A percentile compares a stretch with the other conserved stretches of the same genome.
These are phyloP conservation scores for Pristionchus arcanus DNA, from an alignment of 2,888 invertebrate genomes.

Conservation along the genomic window DNA sequence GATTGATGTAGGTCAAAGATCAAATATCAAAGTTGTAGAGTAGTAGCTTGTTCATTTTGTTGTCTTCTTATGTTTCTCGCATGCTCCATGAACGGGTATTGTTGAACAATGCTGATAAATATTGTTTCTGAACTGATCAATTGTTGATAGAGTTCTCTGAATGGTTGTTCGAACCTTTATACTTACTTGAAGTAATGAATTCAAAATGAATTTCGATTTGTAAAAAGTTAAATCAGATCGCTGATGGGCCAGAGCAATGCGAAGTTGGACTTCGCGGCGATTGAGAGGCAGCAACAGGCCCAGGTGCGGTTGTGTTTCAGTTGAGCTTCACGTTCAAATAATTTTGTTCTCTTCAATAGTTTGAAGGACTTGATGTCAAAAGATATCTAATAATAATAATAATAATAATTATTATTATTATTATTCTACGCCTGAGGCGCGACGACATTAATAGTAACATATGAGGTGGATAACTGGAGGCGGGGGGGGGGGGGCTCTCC, in stretches of 20 bases:
- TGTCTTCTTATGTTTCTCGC: background rate
- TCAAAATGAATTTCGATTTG: too few species aligned
- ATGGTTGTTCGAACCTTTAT: too few species aligned
- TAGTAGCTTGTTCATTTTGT: slow-evolving; percentile 10
- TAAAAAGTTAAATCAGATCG: background rate
- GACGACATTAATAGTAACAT: too few species aligned
- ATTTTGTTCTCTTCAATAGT: background rate
- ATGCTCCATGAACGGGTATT: slow-evolving; percentile 35
- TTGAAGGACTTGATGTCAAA: too few species aligned
- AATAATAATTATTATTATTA: too few species aligned
- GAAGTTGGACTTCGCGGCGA: slow-evolving; percentile 23
- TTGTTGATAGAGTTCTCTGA: too few species aligned
- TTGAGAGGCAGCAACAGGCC: slow-evolving; percentile 2
- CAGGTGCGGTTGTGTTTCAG: background rate
- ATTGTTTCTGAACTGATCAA: background rate
- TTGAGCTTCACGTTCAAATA: background rate
- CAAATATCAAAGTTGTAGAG: slow-evolving; percentile 37
- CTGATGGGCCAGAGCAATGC: slow-evolving; percentile 37
- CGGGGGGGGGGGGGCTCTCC: too few species aligned
- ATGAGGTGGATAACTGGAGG: too few species aligned
- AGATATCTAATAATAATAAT: too few species aligned
- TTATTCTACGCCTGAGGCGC: too few species aligned
- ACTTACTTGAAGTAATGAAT: too few species aligned
- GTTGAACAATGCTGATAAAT: slow-evolving; percentile 37
- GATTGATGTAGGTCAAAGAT: background rate